Evolutionary conservation across 64 coral and sea anemone species (phyloP), one percentile per base, ranked within the genome.

Genomic region (Montipora efflorescens): DNA sequence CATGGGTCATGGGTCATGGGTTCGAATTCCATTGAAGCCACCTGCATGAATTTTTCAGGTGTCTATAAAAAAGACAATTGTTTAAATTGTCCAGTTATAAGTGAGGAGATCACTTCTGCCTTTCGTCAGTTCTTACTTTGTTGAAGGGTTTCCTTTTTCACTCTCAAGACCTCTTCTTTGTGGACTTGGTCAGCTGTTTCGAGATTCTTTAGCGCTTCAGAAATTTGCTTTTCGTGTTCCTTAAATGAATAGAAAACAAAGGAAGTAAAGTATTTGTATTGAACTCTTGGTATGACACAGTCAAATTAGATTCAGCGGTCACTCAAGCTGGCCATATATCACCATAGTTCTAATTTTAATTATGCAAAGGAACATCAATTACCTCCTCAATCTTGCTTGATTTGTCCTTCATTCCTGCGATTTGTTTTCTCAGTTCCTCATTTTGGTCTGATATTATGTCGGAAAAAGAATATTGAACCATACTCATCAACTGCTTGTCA

Each of bases 151-250:
- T 90, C 88, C 70, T 95, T 79, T 47, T 57, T 95, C 43, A 78
- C 53, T 76, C 72, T 90, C 43, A 43, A 11, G 57, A 95, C 64
- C 68, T 95, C 93, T 69, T 95, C 80, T 48, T 90, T 90, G 79
- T 90, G 88, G 21, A 44, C 83, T 36, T 88, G 91, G 14, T 59
- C 75, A 69, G 83, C 66, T 55, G 23, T 22, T 71, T 93, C 83
- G 76, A 80, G 59, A 48, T 78, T 85, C 21, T 90, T 79, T 22
- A 95, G 55, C 22, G 88, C 80, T 47, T 90, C 80, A 67, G 61
- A 82, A 61, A 95, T 84, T 81, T 95, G 88, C 43, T 46, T 90
- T 66, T 90, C 86, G 88, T 95, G 80, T 79, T 95, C 80, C 93
- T 95, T 73, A 9, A 68, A 47, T 6, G 2, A 36, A 76, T 2